Evolutionary conservation across 2,888 invertebrate species (phyloP), one percentile per base, ranked within the genome.

Genomic region (Nebria brevicollis): DNA sequence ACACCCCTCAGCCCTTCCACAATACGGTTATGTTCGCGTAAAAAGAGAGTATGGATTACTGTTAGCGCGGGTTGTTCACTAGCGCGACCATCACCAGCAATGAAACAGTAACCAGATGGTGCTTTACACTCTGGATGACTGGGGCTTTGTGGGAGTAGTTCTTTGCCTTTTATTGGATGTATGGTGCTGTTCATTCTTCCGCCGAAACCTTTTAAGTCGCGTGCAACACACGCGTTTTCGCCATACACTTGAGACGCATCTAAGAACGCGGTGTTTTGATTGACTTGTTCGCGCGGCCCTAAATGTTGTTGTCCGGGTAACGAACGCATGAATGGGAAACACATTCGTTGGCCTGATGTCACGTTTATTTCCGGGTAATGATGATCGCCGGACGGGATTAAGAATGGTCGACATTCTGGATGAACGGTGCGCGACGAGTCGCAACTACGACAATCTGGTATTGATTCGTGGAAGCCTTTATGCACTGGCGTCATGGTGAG

Each of bases 291-390:
- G 82, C 98, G 92, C 0, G 97, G 95, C 10, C 97, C 95, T 72
- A 98, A 90, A 77, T 94, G 93, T 85, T 96, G 94, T 86, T 97
- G 98, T 34, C 98, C 98, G 0, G 98, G 97, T 83, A 98, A 89
- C 74, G 97, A 97, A 86, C 98, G 93, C 94, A 97, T 97, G 88
- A 97, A 98, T 0, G 98, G 97, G 90, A 98, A 96, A 89, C 98
- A 98, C 84, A 97, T 91, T 13, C 95, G 91, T 80, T 94, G 94
- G 0, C 97, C 97, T 2, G 95, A 95, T 0, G 95, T 94, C 8
- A 94, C 92, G 87, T 97, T 97, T 54, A 94, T 93, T 83, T 96
- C 95, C 0, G 97, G 96, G 87, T 97, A 98, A 89, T 94, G 96
- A 83, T 96, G 95, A 88, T 98, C 98, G 0, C 96, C 95, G 0